Evolutionary conservation across 2,797 vertebrate genomes (phyloP).

Genomic region (Phataginus tetradactyla): DNA sequence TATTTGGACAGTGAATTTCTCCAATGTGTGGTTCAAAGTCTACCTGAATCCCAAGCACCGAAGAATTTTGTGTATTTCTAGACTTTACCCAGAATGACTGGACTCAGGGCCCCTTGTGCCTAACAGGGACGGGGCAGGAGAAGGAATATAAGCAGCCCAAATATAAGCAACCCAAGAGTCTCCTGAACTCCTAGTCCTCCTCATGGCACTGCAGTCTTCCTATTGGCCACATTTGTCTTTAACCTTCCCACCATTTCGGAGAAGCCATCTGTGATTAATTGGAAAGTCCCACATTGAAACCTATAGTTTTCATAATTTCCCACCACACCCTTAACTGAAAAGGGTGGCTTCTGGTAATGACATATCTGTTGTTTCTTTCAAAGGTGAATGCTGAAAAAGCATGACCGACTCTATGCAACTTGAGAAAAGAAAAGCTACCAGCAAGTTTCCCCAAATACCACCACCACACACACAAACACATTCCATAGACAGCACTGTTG

Average conservation of each 20-base stretch:
- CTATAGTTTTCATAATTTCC: neutral
- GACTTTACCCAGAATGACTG: neutral
- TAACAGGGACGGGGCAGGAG: rapidly evolving
- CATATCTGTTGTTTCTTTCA: neutral
- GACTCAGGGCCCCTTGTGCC: neutral
- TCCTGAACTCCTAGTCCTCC: neutral
- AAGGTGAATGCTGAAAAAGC: neutral
- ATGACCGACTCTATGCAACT: neutral
- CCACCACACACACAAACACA: too few species aligned
- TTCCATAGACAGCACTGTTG: neutral
- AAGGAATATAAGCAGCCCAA: neutral
- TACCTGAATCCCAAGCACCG: neutral
- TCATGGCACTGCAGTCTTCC: neutral
- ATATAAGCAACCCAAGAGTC: neutral
- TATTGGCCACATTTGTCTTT: neutral
- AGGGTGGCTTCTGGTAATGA: neutral
- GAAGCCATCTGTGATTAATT: neutral
- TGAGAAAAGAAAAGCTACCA: neutral
- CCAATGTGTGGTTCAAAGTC: neutral
- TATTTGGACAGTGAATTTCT: neutral
- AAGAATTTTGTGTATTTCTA: neutral
- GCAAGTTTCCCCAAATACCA: too few species aligned
- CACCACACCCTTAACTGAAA: neutral
- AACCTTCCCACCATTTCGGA: neutral
- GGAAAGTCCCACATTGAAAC: neutral